Base-by-base conservation (phyloP, 2,888 invertebrate genomes). In the Heliconius charithonia region DNA sequence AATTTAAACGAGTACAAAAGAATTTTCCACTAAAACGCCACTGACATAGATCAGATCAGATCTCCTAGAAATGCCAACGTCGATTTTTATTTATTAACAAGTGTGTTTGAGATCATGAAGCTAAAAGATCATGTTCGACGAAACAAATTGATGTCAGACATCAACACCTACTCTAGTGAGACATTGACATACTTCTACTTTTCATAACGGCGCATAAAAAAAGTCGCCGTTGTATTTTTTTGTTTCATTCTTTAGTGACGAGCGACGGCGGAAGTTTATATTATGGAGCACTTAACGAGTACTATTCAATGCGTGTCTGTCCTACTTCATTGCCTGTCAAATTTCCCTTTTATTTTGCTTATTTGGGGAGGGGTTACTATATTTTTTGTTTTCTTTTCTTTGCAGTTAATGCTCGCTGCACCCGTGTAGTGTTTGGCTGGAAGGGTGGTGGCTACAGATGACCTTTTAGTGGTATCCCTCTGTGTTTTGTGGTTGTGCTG, bases 311-410 rank as follows among this genome's bases (percentile, higher is more conserved):
- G 84, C 86, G 84, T 83, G 83, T 85, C 87, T 86, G 84, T 83
- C 83, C 84, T 82, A 85, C 84, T 85, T 86, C 78, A 81, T 73
- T 79, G 77, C 77, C 71, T 76, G 75, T 80, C 80, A 83, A 76
- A 32, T 80, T 81, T 71, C 56, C 32, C 74, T 77, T 78, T 79
- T 81, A 85, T 87, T 85, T 85, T 85, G 76, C 85, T 87, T 84
- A 76, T 84, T 85, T 83, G 81, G 83, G 83, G 83, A 71, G 82
- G 84, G 83, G 84, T 85, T 87, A 91, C 85, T 91, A 91, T 87
- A 88, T 90, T 90, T 89, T 88, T 89, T 90, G 90, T 92, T 93
- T 93, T 93, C 93, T 93, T 87, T 88, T 94, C 92, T 95, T 95
- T 95, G 91, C 94, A 94, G 94, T 94, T 93, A 86, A 90, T 91